Evolutionary conservation across 2,797 vertebrate species (phyloP), one percentile per base, ranked within the genome.

Genomic region (Cottoperca gobio): DNA sequence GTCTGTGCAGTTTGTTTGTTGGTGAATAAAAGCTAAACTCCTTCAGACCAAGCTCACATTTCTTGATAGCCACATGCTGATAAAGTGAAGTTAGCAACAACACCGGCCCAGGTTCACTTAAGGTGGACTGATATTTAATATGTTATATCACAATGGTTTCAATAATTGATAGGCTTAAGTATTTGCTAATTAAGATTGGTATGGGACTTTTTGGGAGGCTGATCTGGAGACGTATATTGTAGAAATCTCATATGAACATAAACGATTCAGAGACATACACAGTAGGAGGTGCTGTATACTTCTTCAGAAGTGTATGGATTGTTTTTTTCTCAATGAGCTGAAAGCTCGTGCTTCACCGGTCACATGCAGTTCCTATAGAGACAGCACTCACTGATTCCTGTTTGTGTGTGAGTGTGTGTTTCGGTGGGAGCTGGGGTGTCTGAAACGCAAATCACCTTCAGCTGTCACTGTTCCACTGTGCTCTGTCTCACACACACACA

Each of bases 351-450:
- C 83, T 93, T 92, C 76, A 53, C 60, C 35, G 72, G 82, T 74
- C 72, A 59, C 85, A 82, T 73, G 78, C 57, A 28, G 93, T 93
- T 91, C 86, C 92, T 90, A 86, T 88, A 89, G 91, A 81, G 78
- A 92, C 83, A 5, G 48, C 75, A 68, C 88, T 78, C 85, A 86
- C 70, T 79, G 65, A 52, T 73, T 21, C 68, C 35, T 43, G 60
- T 78, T 61, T 48, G 17, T 61, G 70, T 59, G 68, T 65, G 73
- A 45, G 76, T 66, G 73, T 84, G 73, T 79, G 75, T 70, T 86
- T 74, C 52, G 58, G 26, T 37, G 9, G 57, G 70, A 70, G 63
- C 57, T 60, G 46, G 68, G 70, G 65, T 73, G 83, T 70, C 70
- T 78, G 74, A 65, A 79, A 78, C 23, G 28, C 76, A 86, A 83